These are phyloP conservation scores for Chaetoderma sp. DNA, from an alignment of 2,888 invertebrate genomes.

Conservation along the genomic window DNA sequence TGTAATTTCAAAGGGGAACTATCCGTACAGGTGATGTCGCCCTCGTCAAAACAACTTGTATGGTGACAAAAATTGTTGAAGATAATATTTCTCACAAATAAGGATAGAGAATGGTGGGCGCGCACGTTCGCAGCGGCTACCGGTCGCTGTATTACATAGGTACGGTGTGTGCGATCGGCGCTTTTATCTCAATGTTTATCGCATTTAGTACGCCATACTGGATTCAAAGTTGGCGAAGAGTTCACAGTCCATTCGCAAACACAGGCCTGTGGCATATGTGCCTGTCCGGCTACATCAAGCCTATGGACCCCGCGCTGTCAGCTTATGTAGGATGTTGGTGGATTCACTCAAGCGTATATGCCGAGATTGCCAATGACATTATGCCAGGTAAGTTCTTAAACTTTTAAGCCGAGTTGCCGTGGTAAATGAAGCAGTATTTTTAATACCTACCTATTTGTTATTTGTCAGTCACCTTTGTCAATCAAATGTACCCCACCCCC, in stretches of 20 bases:
- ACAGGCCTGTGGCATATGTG: slow-evolving; percentile 61
- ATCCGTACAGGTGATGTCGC: too few relatives aligned
- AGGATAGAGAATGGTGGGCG: too few relatives aligned
- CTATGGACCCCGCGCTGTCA: slow-evolving; percentile 51
- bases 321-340: slow-evolving; percentile 64
- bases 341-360: slow-evolving; percentile 59
- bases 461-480: too few relatives aligned
- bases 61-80: too few relatives aligned
- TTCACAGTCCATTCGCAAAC: slow-evolving; percentile 58
- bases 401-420: too few relatives aligned
- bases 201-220: slow-evolving; percentile 57
- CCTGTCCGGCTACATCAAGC: slow-evolving; percentile 57
- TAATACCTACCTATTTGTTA: too few relatives aligned
- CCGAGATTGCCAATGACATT: slow-evolving; percentile 44
- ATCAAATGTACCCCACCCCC: too few relatives aligned
- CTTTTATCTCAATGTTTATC: slow-evolving; percentile 50
- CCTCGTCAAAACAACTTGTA: too few relatives aligned
- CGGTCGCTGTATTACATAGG: slow-evolving; percentile 41
- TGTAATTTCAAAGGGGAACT: too few relatives aligned
- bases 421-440: too few relatives aligned
- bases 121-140: too few relatives aligned
- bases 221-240: slow-evolving; percentile 62
- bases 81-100: too few relatives aligned
- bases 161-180: slow-evolving; percentile 39
- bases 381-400: slow-evolving; percentile 53